These are phyloP conservation scores for Campoletis raptor DNA, from an alignment of 2,888 invertebrate species.

Conservation along the genomic window DNA sequence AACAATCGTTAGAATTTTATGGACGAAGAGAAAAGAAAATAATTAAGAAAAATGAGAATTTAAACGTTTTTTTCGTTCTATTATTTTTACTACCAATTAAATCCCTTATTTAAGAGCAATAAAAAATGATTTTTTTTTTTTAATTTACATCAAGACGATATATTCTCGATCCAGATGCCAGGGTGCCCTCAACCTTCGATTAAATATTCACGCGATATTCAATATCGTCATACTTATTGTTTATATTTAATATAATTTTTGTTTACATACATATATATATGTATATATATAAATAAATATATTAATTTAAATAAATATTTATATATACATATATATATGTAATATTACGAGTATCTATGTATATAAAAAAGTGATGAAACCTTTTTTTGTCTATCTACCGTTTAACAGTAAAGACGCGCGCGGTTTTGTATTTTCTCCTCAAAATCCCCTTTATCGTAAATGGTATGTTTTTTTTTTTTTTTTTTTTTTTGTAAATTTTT, in stretches of 20 bases:
- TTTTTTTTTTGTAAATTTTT: conserved; percentile 50
- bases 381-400: conserved; percentile 77
- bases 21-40: background rate
- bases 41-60: background rate
- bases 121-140: conserved; percentile 4
- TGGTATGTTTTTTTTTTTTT: conserved; percentile 54
- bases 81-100: background rate
- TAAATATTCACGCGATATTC: conserved; percentile 16
- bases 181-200: conserved; percentile 1
- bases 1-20: background rate
- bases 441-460: background rate
- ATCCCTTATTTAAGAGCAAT: background rate
- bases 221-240: conserved; percentile 47
- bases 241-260: conserved; percentile 32
- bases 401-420: conserved; percentile 76
- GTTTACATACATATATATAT: background rate
- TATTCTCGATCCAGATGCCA: background rate
- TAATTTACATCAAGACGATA: background rate
- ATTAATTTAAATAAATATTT: conserved; percentile 61
- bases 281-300: background rate
- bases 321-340: conserved; percentile 38
- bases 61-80: background rate
- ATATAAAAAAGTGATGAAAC: conserved; percentile 80
- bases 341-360: conserved; percentile 64
- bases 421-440: conserved; percentile 32